A percentile compares a stretch with the other conserved stretches of the same genome.
Evolutionary conservation across 1,140 invertebrate genomes (phyloP).

Genomic region (Papilio aristodemus): DNA sequence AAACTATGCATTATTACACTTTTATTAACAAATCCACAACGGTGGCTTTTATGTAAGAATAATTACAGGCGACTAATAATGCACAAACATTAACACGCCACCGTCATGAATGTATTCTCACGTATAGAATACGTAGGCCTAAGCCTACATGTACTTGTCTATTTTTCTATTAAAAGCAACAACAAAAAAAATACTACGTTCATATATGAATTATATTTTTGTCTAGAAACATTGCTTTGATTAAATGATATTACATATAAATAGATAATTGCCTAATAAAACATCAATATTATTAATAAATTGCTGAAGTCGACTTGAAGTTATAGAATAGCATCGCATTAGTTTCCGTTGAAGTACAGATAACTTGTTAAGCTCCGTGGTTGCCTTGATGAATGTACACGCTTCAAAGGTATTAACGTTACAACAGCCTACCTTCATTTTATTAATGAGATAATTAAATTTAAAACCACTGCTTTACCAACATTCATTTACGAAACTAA

Average conservation of each 20-base stretch:
- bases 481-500: not conserved
- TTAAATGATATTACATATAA: no score
- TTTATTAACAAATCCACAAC: constrained; percentile 39
- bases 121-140: no score
- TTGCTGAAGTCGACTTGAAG: not conserved
- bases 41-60: constrained; percentile 8
- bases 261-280: no score
- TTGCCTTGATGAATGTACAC: not conserved
- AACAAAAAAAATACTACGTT: no score
- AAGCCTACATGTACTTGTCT: no score
- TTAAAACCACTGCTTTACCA: constrained; percentile 1
- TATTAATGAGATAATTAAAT: constrained; percentile 7
- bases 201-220: no score
- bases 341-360: not conserved
- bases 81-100: not conserved
- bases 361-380: not conserved
- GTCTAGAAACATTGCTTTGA: no score
- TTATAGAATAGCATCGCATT: not conserved
- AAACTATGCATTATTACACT: constrained; percentile 67
- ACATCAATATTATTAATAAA: no score
- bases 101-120: no score
- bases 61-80: not conserved
- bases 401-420: constrained; percentile 1
- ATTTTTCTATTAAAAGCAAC: no score
- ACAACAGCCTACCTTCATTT: not conserved